Evolutionary conservation across 2,888 invertebrate genomes (phyloP).

Genomic region (Microplitis manilae): DNA sequence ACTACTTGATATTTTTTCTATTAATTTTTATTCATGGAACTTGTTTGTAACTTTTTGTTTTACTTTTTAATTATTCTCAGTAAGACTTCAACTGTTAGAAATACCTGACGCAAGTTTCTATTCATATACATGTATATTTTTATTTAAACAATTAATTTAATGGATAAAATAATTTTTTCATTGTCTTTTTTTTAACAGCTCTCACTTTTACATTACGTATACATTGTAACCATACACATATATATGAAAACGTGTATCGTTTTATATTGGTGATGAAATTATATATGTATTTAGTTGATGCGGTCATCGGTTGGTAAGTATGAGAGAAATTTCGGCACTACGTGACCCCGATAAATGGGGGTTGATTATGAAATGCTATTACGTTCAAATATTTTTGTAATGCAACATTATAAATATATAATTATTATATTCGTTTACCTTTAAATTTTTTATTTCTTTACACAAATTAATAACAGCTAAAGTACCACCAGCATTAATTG

Average conservation of each 20-base stretch:
- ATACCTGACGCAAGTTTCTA: not conserved
- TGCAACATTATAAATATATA: conserved; percentile 56
- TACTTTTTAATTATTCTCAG: conserved; percentile 1
- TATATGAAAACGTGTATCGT: conserved; percentile 20
- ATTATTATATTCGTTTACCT: conserved; percentile 70
- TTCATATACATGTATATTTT: not conserved
- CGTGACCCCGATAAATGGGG: conserved; percentile 45
- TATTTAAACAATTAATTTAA: not conserved
- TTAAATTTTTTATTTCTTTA: conserved; percentile 77
- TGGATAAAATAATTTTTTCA: not conserved
- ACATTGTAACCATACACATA: not conserved
- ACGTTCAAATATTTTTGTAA: conserved; percentile 12
- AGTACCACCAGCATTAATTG: conserved; percentile 81
- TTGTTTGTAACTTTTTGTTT: not conserved
- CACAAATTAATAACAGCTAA: conserved; percentile 78
- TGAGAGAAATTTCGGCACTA: conserved; percentile 44
- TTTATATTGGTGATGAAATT: conserved; percentile 28
- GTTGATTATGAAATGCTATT: conserved; percentile 45
- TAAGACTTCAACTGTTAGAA: not conserved
- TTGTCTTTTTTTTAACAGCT: conserved; percentile 10
- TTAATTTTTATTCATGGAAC: not conserved
- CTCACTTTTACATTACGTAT: conserved; percentile 19
- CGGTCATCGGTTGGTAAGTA: conserved; percentile 29
- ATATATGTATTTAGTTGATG: conserved; percentile 11
- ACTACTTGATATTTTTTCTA: not conserved